Percentiles rank a stretch among this genome's conserved stretches.
Evolutionary conservation across 2,888 invertebrate species (phyloP).

Genomic region (Nephrocerus scutellatus): DNA sequence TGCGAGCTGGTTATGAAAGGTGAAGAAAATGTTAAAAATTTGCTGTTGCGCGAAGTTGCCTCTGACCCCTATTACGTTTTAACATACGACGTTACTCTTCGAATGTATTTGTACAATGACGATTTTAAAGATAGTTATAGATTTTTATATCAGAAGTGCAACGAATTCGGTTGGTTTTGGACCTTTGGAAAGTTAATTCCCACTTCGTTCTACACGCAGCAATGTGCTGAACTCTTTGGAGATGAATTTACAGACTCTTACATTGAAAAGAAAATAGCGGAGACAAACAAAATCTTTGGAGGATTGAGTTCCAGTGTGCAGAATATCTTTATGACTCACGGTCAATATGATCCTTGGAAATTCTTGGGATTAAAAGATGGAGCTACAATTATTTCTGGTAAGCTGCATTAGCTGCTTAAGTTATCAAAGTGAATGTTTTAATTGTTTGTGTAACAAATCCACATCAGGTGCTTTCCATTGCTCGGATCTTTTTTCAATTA

Average conservation of each 20-base stretch:
- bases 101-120: no score
- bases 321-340: conserved; percentile 51
- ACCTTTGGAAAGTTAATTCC: conserved; percentile 48
- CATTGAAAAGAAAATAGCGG: conserved; percentile 22
- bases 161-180: conserved; percentile 76
- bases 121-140: conserved; percentile 47
- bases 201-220: conserved; percentile 26
- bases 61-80: not conserved
- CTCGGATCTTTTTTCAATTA: conserved; percentile 35
- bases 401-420: no score
- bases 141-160: conserved; percentile 80
- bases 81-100: not conserved
- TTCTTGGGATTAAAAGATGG: conserved; percentile 41
- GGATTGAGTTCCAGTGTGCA: conserved; percentile 44
- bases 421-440: no score
- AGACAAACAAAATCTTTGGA: conserved; percentile 49
- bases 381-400: conserved; percentile 32
- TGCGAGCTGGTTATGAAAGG: conserved; percentile 16
- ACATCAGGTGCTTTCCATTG: conserved; percentile 33
- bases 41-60: no score
- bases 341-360: conserved; percentile 52
- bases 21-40: conserved; percentile 16
- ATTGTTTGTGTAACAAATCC: conserved; percentile 3
- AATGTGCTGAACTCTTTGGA: conserved; percentile 29
- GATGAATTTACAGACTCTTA: conserved; percentile 17